Conservation (phyloP, 2,113 vertebrate species). For the Hiodon alosoides region DNA sequence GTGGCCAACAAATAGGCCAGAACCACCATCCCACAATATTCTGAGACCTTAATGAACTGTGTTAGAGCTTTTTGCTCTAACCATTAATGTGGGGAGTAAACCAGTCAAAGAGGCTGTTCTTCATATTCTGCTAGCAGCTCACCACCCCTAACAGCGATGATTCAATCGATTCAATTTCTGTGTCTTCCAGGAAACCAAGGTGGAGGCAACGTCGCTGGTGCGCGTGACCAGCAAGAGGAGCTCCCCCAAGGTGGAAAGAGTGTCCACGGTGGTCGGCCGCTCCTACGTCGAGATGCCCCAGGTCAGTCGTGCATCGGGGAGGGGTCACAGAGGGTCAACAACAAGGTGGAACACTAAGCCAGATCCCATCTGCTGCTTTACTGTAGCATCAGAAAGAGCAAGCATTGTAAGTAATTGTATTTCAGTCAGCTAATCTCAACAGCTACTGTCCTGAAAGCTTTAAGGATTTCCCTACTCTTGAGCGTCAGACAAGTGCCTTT, state of each 20-base stretch:
- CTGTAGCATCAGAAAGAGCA: background rate
- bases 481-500: background rate
- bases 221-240: conserved; percentile 63
- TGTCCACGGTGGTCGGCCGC: conserved; percentile 55
- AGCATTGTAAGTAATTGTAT: background rate
- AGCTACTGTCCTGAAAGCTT: background rate
- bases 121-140: background rate
- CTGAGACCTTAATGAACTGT: background rate
- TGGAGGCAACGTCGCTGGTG: conserved; percentile 55
- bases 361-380: too few relatives aligned
- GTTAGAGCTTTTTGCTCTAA: background rate
- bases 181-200: conserved; percentile 37
- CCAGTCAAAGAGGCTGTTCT: too few relatives aligned
- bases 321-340: background rate
- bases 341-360: too few relatives aligned
- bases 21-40: too few relatives aligned
- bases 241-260: conserved; percentile 64
- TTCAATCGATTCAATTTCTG: background rate
- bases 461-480: too few relatives aligned
- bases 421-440: background rate
- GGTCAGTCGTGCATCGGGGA: conserved; percentile 44
- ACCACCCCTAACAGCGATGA: background rate
- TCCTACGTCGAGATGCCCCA: conserved; percentile 57
- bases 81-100: background rate
- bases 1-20: too few relatives aligned